Evolutionary conservation across 1,140 invertebrate genomes (phyloP).

Genomic region (Melitaea cinxia): DNA sequence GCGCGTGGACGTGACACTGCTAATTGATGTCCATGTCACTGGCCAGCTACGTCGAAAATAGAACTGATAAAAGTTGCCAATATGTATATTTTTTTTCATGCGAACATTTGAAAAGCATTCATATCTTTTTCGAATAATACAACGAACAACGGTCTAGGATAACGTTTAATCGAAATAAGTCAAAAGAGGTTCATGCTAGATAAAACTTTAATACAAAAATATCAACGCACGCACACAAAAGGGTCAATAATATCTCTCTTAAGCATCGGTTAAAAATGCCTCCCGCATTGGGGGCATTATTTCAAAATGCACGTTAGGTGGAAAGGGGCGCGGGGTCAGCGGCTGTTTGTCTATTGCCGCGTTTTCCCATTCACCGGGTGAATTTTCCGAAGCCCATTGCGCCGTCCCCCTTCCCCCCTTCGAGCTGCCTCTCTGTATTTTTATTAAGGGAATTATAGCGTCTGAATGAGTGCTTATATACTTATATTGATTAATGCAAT

Average conservation of each 20-base stretch:
- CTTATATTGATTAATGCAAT: slow-evolving; percentile 71
- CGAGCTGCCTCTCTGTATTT: slow-evolving; percentile 70
- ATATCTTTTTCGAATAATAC: slow-evolving; percentile 2
- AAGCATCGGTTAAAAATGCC: slow-evolving; percentile 59
- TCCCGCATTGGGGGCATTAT: slow-evolving; percentile 70
- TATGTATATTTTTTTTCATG: slow-evolving; percentile 7
- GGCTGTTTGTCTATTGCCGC: slow-evolving; percentile 79
- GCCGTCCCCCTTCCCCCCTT: slow-evolving; percentile 63
- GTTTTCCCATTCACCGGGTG: slow-evolving; percentile 78
- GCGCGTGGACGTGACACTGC: slow-evolving; percentile 35
- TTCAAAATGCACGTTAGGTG: slow-evolving; percentile 76
- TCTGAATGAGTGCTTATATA: slow-evolving; percentile 72
- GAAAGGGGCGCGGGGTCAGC: slow-evolving; percentile 62
- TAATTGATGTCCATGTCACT: slow-evolving; percentile 37
- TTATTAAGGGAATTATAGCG: slow-evolving; percentile 79
- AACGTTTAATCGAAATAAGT: slow-evolving; percentile 10
- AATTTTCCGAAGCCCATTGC: slow-evolving; percentile 79
- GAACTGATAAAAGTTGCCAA: slow-evolving; percentile 17
- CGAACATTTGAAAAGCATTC: background rate
- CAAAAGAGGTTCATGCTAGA: background rate
- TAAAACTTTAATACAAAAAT: slow-evolving; percentile 25
- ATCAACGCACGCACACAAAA: slow-evolving; percentile 19
- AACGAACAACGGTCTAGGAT: background rate
- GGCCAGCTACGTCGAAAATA: slow-evolving; percentile 22
- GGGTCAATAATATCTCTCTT: slow-evolving; percentile 48